These are phyloP conservation scores for Coregonus ussuriensis DNA, from an alignment of 2,797 vertebrate genomes.

Conservation along the genomic window DNA sequence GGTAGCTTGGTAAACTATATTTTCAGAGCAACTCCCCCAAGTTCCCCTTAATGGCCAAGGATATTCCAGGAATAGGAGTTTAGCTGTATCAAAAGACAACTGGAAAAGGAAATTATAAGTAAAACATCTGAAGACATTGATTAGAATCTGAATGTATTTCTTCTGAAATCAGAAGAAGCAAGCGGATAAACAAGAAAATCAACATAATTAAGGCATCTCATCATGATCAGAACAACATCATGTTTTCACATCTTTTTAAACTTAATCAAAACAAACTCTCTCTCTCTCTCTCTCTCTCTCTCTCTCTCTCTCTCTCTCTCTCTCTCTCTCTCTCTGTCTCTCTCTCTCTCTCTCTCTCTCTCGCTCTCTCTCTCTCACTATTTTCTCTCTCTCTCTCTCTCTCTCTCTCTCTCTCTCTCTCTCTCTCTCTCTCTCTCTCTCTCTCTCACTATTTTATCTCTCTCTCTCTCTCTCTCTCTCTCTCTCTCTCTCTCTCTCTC, in stretches of 20 bases:
- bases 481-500: too few species aligned
- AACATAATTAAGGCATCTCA: conserved; percentile 62
- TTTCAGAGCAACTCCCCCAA: too few species aligned
- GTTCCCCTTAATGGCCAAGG: too few species aligned
- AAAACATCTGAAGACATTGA: neutral
- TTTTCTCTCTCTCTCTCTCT: neutral
- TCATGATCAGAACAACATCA: conserved; percentile 16
- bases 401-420: neutral
- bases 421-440: too few species aligned
- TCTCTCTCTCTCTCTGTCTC: too few species aligned
- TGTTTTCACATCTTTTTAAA: conserved; percentile 11
- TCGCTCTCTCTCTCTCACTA: neutral
- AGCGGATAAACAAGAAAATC: neutral
- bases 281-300: neutral
- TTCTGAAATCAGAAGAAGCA: neutral
- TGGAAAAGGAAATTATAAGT: too few species aligned
- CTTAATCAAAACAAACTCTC: conserved; percentile 6
- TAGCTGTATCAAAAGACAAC: neutral
- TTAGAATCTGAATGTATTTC: neutral
- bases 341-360: neutral
- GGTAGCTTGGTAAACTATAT: too few species aligned
- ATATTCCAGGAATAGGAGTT: neutral
- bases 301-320: neutral
- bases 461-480: neutral
- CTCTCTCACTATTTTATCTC: too few species aligned